Conservation (phyloP, 2,888 invertebrate species). For the Nycteola revayana region DNA sequence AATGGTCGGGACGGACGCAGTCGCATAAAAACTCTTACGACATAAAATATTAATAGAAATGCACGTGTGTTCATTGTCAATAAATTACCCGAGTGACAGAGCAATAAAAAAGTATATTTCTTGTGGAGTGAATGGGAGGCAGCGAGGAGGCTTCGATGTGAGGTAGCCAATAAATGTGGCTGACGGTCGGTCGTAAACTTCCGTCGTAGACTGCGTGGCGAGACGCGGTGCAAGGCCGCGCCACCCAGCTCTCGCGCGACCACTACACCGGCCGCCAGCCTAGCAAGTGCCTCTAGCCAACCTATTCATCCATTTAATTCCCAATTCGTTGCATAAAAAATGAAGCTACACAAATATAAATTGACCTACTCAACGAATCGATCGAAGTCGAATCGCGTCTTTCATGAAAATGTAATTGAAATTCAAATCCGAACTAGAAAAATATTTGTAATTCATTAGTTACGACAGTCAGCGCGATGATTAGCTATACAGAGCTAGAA, state of each 20-base stretch:
- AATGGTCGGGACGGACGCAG: constrained; percentile 57
- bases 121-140: constrained; percentile 79
- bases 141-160: constrained; percentile 73
- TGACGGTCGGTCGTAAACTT: constrained; percentile 73
- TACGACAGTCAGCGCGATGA: constrained; percentile 15
- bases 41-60: constrained; percentile 82
- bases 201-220: constrained; percentile 80
- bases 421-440: constrained; percentile 45
- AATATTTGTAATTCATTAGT: constrained; percentile 46
- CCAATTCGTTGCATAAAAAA: constrained; percentile 18
- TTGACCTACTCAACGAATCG: constrained; percentile 7
- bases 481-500: constrained; percentile 29
- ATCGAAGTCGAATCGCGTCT: constrained; percentile 9
- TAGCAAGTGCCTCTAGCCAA: not conserved
- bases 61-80: constrained; percentile 81
- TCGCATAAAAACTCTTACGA: constrained; percentile 69
- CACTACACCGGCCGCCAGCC: constrained; percentile 21
- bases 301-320: constrained; percentile 15
- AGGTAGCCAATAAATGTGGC: constrained; percentile 81
- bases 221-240: constrained; percentile 53
- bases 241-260: constrained; percentile 32
- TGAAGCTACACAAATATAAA: constrained; percentile 13
- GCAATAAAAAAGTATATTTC: constrained; percentile 80
- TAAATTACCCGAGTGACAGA: constrained; percentile 81
- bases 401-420: constrained; percentile 28